Base-by-base conservation (phyloP, 2,888 invertebrate species). In the Hypomecis punctinalis region DNA sequence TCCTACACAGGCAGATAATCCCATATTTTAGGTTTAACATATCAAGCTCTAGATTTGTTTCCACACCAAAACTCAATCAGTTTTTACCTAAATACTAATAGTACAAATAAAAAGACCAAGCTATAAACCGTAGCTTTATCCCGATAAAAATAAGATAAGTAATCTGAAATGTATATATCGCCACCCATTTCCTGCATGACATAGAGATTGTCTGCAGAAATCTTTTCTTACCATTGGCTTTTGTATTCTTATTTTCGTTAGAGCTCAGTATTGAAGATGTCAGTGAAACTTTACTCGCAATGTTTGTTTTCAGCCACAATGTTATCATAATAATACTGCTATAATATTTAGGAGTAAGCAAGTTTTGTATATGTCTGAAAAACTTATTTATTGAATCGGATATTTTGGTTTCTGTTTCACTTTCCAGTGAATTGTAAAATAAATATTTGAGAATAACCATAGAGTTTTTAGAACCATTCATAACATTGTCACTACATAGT, bases 161-260 rank as follows among this genome's bases (percentile, higher is more conserved):
- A 54, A 55, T 54, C 43, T 54, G 42, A 54, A 43, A 55, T 48
- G 48, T 60, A 47, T 57, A 58, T 55, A 64, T 67, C 33, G 67
- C 39, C 47, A 42, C 42, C 51, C 49, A 54, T 67, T 67, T 63
- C 58, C 63, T 61, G 61, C 51, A 51, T 58, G 58, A 58, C 48
- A 33, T 42, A 36, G 42, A 56, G 33, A 57, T 56, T 46, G 49
- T 55, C 51, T 62, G 51, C 62, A 46, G 56, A 62, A 62, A 57
- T 57, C 39, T 47, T 57, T 63, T 53, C 57, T 42, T 53, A 23
- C 35, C 37, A 39, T 52, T 56, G 45, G 33, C 62, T 62, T 57
- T 58, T 63, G 52, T 57, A 53, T 47, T 58, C 11, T 56, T 61
- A 54, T 61, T 57, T 63, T 47, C 46, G 56, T 39, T 35, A 10